Evolutionary conservation across 2,797 vertebrate genomes (phyloP).

Genomic region (Sciaenops ocellatus): DNA sequence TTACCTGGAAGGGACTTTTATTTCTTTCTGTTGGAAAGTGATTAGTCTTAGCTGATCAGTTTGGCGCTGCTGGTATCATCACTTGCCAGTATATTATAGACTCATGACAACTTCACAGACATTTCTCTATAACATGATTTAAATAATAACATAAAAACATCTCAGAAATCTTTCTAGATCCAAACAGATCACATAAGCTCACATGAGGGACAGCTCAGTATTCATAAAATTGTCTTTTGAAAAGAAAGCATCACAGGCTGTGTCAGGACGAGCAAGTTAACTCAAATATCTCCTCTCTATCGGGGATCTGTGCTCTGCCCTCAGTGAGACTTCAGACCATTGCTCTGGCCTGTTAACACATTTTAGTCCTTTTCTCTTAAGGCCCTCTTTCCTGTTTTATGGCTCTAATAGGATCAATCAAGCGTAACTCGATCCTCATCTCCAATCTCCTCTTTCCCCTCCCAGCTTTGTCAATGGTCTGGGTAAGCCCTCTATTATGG

Average conservation of each 20-base stretch:
- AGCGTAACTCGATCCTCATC: slow-evolving; percentile 60
- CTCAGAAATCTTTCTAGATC: background rate
- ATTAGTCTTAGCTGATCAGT: slow-evolving; percentile 42
- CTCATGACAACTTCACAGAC: background rate
- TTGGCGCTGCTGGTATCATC: slow-evolving; percentile 21
- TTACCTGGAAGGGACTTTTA: slow-evolving; percentile 28
- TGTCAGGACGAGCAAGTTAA: background rate
- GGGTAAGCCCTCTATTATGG: slow-evolving; percentile 56
- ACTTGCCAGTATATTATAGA: slow-evolving; percentile 24
- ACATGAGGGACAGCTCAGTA: background rate
- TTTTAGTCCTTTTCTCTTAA: slow-evolving; percentile 54
- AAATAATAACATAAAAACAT: background rate
- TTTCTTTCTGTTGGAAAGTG: background rate
- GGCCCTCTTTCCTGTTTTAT: slow-evolving; percentile 62
- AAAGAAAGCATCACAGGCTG: slow-evolving; percentile 2
- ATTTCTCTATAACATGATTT: background rate
- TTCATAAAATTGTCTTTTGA: slow-evolving; percentile 5
- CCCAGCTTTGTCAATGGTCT: slow-evolving; percentile 38
- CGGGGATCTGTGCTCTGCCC: background rate
- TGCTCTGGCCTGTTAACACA: slow-evolving; percentile 49
- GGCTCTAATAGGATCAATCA: slow-evolving; percentile 68
- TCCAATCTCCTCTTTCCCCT: slow-evolving; percentile 32
- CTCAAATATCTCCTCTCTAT: slow-evolving; percentile 25
- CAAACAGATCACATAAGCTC: background rate
- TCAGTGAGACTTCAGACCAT: slow-evolving; percentile 26